phyloP scores from a whole-genome alignment of 2,888 invertebrate genomes.

The Himalopsyche anomala region DNA sequence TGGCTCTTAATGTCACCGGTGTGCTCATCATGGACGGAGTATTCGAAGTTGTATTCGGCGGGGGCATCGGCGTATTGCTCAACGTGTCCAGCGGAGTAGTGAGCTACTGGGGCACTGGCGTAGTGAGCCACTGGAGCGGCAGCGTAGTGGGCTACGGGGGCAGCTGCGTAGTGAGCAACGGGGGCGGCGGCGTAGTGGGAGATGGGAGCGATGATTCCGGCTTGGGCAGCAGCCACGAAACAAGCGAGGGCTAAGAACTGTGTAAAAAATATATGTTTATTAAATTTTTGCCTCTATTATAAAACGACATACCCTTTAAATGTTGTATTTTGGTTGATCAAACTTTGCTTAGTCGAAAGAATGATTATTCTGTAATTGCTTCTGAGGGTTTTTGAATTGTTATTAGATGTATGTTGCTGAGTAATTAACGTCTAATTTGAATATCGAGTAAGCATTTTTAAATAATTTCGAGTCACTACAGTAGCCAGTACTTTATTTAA shows the following conservation, averaged over 20 bases:
- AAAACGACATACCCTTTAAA: neutral
- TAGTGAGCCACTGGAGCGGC: slow-evolving; percentile 54
- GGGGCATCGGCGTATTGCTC: slow-evolving; percentile 64
- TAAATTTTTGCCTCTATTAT: neutral
- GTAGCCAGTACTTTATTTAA: no score
- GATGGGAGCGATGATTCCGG: slow-evolving; percentile 52
- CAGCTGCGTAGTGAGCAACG: slow-evolving; percentile 52
- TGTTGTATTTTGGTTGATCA: neutral
- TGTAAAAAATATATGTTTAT: neutral
- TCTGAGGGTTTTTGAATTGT: no score
- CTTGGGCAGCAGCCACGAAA: slow-evolving; percentile 59
- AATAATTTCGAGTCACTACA: no score
- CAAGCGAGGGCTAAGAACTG: slow-evolving; percentile 59
- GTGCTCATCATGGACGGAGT: slow-evolving; percentile 65
- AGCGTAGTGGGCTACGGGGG: slow-evolving; percentile 49
- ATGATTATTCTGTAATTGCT: no score
- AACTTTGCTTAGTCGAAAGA: neutral
- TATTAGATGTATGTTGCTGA: no score
- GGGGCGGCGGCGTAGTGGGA: slow-evolving; percentile 48
- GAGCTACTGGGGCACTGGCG: slow-evolving; percentile 28
- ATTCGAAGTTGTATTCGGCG: slow-evolving; percentile 58
- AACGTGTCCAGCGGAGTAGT: slow-evolving; percentile 67
- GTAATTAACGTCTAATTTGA: no score
- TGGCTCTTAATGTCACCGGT: slow-evolving; percentile 75
- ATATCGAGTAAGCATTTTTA: no score